Evolutionary conservation across 1,140 invertebrate genomes (phyloP), one percentile per base, ranked within the genome.

Genomic region (Liolophura sinensis): DNA sequence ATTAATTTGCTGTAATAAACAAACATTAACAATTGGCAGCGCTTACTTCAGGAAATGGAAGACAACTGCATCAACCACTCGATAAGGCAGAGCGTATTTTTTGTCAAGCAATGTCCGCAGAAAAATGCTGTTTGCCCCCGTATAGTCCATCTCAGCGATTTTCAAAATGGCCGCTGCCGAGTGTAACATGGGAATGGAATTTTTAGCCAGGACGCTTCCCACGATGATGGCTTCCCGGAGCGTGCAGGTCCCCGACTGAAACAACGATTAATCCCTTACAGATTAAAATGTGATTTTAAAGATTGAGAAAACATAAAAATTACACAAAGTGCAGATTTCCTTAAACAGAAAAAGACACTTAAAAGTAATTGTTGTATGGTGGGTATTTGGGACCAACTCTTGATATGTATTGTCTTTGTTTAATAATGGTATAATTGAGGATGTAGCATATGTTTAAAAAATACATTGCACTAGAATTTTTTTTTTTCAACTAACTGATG

Each of bases 81-180:
- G 88, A 83, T 95, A 99, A 0, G 97, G 97, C 51, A 99, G 85
- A 1, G 97, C 95, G 87, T 99, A 99, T 83, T 98, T 98, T 84
- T 99, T 99, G 79, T 99, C 96, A 64, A 99, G 90, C 60, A 99
- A 90, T 78, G 96, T 92, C 56, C 95, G 88, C 31, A 99, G 86
- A 78, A 99, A 97, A 74, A 99, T 95, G 59, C 94, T 97, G 84
- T 93, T 98, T 0, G 96, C 94, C n/a, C 97, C 96, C 58, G 90
- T 94, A 78, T 99, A 99, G 70, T 93, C 93, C 95, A 99, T 97
- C 87, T 98, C 94, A 46, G 96, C 95, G 67, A 99, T 94, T 87
- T 86, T 78, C 50, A 84, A 75, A 73, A 99, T 90, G 25, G 96
- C 94, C 18, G 97, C 96, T 58, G 94, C 92, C 0, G 96, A 97